Evolutionary conservation across 2,797 vertebrate species (phyloP), one percentile per base, ranked within the genome.

Genomic region (Malurus splendens): DNA sequence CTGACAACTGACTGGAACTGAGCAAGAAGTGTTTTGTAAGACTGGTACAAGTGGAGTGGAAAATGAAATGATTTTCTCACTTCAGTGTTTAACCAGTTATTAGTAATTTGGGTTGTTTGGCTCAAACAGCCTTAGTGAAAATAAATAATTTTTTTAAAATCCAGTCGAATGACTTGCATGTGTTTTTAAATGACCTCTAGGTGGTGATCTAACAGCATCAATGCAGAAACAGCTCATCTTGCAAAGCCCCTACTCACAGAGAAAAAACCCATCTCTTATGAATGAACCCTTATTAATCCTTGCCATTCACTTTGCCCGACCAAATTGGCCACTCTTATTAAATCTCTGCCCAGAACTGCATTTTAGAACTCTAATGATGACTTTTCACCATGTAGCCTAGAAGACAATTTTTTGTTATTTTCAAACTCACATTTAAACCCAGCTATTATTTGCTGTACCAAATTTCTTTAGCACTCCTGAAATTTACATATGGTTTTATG

Each of bases 141-240:
- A 71, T 23, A 71, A 85, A 55, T 14, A 30, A 6, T 20, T 32
- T 66, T 24, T 3, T 41, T 41, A 9, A 38, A 2, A 6, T 55
- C 13, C n/a, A 48, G 30, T 30, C 18, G 1, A 64, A 76, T 47
- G 17, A 28, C 18, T 78, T 50, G 28, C 17, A 7, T 16, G 25
- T 55, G 4, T n/a, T 91, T 42, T 78, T 7, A 72, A 68, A 76
- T 45, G 70, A 72, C 95, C 95, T 94, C 92, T 91, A 96, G 96
- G 88, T 94, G 96, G 96, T 57, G 90, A 87, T 88, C 60, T 94
- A 87, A 78, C 84, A 90, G 41, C 84, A 78, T 12, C 33, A 36
- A 4, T 66, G 13, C 56, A 66, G 65, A 65, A 66, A 64, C 6
- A 52, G 15, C n/a, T 75, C 13, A 8, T 41, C 20, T 57, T 47